Evolutionary conservation across 1,140 invertebrate species (phyloP).

Genomic region (Eumeta japonica): DNA sequence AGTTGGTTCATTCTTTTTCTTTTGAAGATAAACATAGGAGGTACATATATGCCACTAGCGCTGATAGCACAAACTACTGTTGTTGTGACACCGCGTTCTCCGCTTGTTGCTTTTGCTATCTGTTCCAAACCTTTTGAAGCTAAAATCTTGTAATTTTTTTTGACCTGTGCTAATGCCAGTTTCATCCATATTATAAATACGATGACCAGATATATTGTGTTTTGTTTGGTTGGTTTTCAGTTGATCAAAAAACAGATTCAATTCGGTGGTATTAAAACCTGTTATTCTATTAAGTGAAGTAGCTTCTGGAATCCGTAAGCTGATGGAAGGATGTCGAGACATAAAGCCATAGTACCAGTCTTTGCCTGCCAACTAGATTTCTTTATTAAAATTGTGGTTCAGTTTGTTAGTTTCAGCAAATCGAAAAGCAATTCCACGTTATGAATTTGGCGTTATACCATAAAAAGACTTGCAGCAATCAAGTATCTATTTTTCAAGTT

Average conservation of each 20-base stretch:
- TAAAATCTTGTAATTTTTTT: slow-evolving; percentile 14
- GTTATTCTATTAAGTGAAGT: too few relatives aligned
- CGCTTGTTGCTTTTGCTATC: slow-evolving; percentile 8
- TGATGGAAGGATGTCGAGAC: slow-evolving; percentile 5
- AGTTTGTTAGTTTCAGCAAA: too few relatives aligned
- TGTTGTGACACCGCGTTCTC: too few relatives aligned
- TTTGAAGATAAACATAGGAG: slow-evolving; percentile 13
- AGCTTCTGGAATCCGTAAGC: too few relatives aligned
- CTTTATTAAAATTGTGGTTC: slow-evolving; percentile 10
- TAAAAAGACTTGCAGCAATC: too few relatives aligned
- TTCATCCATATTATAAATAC: too few relatives aligned
- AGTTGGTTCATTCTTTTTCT: slow-evolving; percentile 12
- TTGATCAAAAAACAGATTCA: too few relatives aligned
- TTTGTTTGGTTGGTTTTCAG: too few relatives aligned
- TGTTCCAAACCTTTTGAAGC: slow-evolving; percentile 10
- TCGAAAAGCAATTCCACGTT: slow-evolving; percentile 10
- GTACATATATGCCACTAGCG: slow-evolving; percentile 12
- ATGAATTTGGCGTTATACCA: slow-evolving; percentile 6
- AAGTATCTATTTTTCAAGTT: slow-evolving; percentile 2
- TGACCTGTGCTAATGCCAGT: slow-evolving; percentile 34
- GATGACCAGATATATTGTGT: too few relatives aligned
- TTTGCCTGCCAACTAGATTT: slow-evolving; percentile 6
- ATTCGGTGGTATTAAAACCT: too few relatives aligned
- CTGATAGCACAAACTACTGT: too few relatives aligned
- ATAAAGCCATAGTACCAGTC: too few relatives aligned